phyloP scores from a whole-genome alignment of 2,113 vertebrate species.

The Noturus placidus region DNA sequence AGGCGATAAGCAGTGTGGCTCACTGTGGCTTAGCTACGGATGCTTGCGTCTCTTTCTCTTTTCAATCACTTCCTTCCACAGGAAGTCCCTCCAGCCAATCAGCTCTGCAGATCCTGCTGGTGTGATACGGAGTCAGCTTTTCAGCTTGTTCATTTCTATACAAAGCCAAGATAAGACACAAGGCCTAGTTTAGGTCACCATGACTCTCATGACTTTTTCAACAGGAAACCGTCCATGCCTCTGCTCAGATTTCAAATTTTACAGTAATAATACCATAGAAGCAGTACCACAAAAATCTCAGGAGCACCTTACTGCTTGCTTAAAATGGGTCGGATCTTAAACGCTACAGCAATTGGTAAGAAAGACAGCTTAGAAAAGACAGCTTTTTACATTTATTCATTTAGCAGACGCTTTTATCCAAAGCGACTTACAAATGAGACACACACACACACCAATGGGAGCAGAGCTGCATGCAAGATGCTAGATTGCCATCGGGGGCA shows the following conservation, averaged over 20 bases:
- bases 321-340: neutral
- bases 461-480: no score
- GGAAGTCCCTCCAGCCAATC: conserved; percentile 43
- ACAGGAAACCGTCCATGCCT: neutral
- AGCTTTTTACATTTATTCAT: no score
- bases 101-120: conserved; percentile 7
- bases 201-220: neutral
- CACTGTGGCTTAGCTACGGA: conserved; percentile 17
- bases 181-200: conserved; percentile 1
- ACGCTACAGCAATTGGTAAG: neutral
- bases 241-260: neutral
- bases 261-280: neutral
- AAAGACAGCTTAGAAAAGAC: neutral
- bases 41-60: conserved; percentile 11
- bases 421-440: no score
- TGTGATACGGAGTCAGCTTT: conserved; percentile 17
- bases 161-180: neutral
- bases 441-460: no score
- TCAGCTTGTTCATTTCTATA: neutral
- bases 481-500: no score
- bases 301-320: neutral
- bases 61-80: conserved; percentile 46
- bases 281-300: neutral
- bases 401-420: no score
- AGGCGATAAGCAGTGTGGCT: neutral